Percentiles rank a stretch among this genome's conserved stretches.
phyloP scores from a whole-genome alignment of 2,888 invertebrate genomes.

The Osmoderma eremita region DNA sequence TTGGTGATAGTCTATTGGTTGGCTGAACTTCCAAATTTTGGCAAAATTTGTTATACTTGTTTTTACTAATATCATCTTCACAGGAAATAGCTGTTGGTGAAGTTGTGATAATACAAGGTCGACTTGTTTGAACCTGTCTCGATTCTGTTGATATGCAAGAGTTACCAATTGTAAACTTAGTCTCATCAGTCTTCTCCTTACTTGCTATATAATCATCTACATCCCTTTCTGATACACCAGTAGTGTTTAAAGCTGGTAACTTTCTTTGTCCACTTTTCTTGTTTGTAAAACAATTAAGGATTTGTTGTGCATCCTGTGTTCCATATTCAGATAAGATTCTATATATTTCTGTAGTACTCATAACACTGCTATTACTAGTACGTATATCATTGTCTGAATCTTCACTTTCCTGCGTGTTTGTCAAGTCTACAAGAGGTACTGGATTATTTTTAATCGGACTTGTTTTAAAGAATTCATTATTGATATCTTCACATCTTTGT shows the following conservation, averaged over 20 bases:
- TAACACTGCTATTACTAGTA: constrained; percentile 25
- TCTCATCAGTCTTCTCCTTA: background rate
- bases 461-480: constrained; percentile 51
- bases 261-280: constrained; percentile 4
- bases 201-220: constrained; percentile 31
- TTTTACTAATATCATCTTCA: background rate
- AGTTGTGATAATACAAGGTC: background rate
- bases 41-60: constrained; percentile 9
- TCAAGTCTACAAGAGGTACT: constrained; percentile 54
- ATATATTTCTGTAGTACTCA: constrained; percentile 43
- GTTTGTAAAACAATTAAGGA: constrained; percentile 41
- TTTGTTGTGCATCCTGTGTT: constrained; percentile 40
- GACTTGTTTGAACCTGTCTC: background rate
- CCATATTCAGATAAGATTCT: constrained; percentile 37
- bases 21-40: constrained; percentile 1
- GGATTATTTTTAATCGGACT: constrained; percentile 54
- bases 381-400: constrained; percentile 10
- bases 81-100: constrained; percentile 2
- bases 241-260: background rate
- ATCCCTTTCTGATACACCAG: constrained; percentile 16
- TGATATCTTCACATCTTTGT: constrained; percentile 61
- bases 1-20: background rate
- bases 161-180: background rate
- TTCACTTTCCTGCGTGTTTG: constrained; percentile 30
- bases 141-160: background rate